These are phyloP conservation scores for Tenthredo mesomela DNA, from an alignment of 2,888 invertebrate species.

Conservation along the genomic window DNA sequence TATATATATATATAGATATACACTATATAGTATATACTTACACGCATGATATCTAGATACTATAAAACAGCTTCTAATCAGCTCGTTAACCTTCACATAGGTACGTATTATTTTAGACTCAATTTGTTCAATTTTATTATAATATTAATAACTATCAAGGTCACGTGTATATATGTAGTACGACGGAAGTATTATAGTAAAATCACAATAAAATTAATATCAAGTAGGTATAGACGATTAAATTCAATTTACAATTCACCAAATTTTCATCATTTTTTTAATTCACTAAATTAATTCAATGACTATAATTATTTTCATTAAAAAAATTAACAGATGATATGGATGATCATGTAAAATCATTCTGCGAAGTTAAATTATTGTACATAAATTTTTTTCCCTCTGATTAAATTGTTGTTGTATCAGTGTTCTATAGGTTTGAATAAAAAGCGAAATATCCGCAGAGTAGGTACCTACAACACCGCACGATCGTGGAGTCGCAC, in stretches of 20 bases:
- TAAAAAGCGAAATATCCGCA: conserved; percentile 19
- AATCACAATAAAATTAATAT: not conserved
- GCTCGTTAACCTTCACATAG: conserved; percentile 29
- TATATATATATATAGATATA: not conserved
- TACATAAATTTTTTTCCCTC: too few relatives aligned
- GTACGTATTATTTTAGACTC: conserved; percentile 14
- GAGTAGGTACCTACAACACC: too few relatives aligned
- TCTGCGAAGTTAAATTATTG: too few relatives aligned
- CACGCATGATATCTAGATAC: not conserved
- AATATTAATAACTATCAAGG: not conserved
- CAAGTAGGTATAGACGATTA: too few relatives aligned
- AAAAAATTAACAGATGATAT: too few relatives aligned
- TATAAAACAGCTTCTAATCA: conserved; percentile 13
- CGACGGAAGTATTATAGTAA: not conserved
- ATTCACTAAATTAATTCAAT: too few relatives aligned
- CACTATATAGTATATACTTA: too few relatives aligned
- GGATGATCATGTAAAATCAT: too few relatives aligned
- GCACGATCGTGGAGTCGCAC: conserved; percentile 1
- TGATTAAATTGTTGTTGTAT: not conserved
- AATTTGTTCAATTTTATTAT: conserved; percentile 8
- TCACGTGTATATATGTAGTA: not conserved
- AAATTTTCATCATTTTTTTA: too few relatives aligned
- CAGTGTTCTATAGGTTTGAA: not conserved
- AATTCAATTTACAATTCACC: too few relatives aligned
- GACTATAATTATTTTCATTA: too few relatives aligned